Percentiles rank a stretch among this genome's conserved stretches.
phyloP scores from a whole-genome alignment of 2,113 vertebrate genomes.

The Elephantulus edwardii region DNA sequence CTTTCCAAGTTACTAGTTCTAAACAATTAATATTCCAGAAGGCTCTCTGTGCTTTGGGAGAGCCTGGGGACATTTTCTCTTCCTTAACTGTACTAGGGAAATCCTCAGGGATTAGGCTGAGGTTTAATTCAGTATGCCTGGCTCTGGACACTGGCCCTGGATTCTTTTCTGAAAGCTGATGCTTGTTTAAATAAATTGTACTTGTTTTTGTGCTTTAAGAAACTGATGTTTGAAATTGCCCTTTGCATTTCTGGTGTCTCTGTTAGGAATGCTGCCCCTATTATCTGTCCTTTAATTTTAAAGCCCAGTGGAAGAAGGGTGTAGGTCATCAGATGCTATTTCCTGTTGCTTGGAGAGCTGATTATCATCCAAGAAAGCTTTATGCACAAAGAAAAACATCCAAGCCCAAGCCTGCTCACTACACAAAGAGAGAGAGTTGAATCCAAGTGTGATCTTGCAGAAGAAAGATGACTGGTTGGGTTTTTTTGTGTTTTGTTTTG shows the following conservation, averaged over 20 bases:
- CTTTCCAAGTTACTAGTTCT: not conserved
- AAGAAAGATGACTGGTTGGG: conserved; percentile 2
- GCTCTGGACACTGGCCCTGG: not conserved
- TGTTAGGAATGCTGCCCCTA: conserved; percentile 19
- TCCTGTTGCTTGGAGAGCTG: conserved; percentile 81
- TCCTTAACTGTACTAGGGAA: not conserved
- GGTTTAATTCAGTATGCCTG: not conserved
- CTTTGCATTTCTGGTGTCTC: conserved; percentile 3
- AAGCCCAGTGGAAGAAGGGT: conserved; percentile 63
- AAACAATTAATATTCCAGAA: not conserved
- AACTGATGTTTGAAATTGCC: conserved; percentile 45
- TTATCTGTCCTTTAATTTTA: conserved; percentile 57
- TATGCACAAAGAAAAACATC: conserved; percentile 54
- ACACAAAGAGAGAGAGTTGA: conserved; percentile 55
- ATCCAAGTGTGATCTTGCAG: conserved; percentile 44
- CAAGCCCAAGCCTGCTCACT: conserved; percentile 58
- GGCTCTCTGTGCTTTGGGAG: not conserved
- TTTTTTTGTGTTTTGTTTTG: no score
- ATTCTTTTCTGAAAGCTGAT: not conserved
- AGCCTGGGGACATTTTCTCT: not conserved
- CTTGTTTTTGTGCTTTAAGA: not conserved
- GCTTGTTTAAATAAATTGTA: not conserved
- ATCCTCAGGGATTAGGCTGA: not conserved
- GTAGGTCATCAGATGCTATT: conserved; percentile 78
- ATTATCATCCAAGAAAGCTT: conserved; percentile 66